Conservation (phyloP, 2,888 invertebrate genomes). For the Drosophila macrothrix region DNA sequence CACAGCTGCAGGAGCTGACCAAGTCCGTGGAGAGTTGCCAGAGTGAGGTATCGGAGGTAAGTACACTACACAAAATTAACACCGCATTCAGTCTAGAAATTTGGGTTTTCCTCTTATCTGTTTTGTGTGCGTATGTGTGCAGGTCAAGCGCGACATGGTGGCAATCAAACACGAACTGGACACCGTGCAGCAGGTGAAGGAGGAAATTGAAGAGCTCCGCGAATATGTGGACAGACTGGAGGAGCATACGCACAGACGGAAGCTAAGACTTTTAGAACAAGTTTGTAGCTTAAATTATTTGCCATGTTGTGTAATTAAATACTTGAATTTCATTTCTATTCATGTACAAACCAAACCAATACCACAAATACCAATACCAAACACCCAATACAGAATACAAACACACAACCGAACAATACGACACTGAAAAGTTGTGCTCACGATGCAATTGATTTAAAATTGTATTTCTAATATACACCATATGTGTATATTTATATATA, state of each 20-base stretch:
- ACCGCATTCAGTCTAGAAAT: constrained; percentile 1
- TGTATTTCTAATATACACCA: not conserved
- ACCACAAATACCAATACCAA: constrained; percentile 29
- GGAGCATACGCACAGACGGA: constrained; percentile 95
- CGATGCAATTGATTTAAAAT: constrained; percentile 8
- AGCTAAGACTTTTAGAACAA: constrained; percentile 96
- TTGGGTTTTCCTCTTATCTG: constrained; percentile 13
- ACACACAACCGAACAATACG: constrained; percentile 35
- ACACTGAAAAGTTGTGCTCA: constrained; percentile 53
- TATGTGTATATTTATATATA: not conserved
- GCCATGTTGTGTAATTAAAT: constrained; percentile 85
- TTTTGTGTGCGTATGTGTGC: constrained; percentile 23
- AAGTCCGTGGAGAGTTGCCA: constrained; percentile 98
- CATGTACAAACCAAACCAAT: constrained; percentile 74
- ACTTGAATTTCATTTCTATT: constrained; percentile 82
- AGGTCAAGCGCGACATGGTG: constrained; percentile 97
- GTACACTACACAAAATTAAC: constrained; percentile 22
- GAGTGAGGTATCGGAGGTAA: constrained; percentile 94
- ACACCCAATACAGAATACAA: constrained; percentile 23
- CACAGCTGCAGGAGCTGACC: constrained; percentile 96
- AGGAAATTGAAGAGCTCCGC: constrained; percentile 96
- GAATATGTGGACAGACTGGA: constrained; percentile 96
- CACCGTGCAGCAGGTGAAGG: constrained; percentile 97
- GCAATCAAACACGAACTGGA: constrained; percentile 97
- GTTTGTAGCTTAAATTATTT: constrained; percentile 87